phyloP scores from a whole-genome alignment of 2,888 invertebrate genomes.

The Rhogogaster chlorosoma region DNA sequence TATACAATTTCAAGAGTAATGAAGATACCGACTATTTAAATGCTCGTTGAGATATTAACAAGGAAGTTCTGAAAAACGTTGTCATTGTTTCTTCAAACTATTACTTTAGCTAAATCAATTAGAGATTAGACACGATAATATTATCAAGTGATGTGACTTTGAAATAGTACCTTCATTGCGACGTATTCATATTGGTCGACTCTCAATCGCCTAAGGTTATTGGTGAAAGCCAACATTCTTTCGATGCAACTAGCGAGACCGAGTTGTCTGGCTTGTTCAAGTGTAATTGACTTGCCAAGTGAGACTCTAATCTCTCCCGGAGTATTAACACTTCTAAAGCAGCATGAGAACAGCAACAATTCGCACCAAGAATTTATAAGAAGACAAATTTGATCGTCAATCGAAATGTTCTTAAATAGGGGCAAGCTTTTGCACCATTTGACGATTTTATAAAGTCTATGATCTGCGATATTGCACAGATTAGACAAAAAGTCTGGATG shows the following conservation, averaged over 20 bases:
- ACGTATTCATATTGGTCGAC: slow-evolving; percentile 98
- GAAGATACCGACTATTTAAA: background rate
- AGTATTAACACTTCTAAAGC: slow-evolving; percentile 94
- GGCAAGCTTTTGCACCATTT: slow-evolving; percentile 99
- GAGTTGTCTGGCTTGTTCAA: slow-evolving; percentile 85
- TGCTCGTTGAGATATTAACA: background rate
- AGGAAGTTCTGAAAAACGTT: background rate
- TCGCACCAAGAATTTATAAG: slow-evolving; percentile 99
- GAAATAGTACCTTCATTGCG: slow-evolving; percentile 90
- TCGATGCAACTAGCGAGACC: slow-evolving; percentile 93
- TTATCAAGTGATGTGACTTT: background rate
- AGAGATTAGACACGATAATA: background rate
- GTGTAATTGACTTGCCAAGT: slow-evolving; percentile 83
- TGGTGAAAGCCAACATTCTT: slow-evolving; percentile 96
- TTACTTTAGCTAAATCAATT: too few species aligned
- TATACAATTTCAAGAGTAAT: background rate
- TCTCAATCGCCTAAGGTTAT: slow-evolving; percentile 92
- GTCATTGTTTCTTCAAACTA: background rate
- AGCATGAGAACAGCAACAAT: slow-evolving; percentile 93
- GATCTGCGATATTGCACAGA: slow-evolving; percentile 96
- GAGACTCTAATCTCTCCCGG: slow-evolving; percentile 93
- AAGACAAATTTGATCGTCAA: slow-evolving; percentile 98
- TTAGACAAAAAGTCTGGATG: slow-evolving; percentile 92
- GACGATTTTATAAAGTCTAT: slow-evolving; percentile 97
- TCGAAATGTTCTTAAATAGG: slow-evolving; percentile 97